phyloP scores from a whole-genome alignment of 2,888 invertebrate genomes.

The Beris chalybata region DNA sequence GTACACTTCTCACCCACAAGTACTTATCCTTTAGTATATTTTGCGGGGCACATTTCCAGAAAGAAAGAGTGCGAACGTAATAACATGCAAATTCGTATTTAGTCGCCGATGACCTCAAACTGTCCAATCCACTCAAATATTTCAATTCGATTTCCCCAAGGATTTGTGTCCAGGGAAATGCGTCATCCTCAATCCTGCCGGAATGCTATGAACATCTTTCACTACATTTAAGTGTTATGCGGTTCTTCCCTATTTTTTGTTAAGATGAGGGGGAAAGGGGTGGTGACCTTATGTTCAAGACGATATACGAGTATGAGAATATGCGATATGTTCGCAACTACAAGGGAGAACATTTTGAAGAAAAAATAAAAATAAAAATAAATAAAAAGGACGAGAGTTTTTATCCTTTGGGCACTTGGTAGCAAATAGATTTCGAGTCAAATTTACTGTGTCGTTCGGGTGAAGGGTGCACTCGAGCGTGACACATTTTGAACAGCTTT shows the following conservation, averaged over 20 bases:
- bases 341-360: no score
- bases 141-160: conserved; percentile 43
- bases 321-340: no score
- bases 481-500: conserved; percentile 13
- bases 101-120: conserved; percentile 42
- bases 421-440: conserved; percentile 30
- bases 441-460: conserved; percentile 26
- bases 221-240: conserved; percentile 16
- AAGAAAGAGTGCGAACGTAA: conserved; percentile 13
- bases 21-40: no score
- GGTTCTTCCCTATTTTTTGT: not conserved
- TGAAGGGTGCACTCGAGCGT: conserved; percentile 22
- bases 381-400: not conserved
- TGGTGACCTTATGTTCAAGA: no score
- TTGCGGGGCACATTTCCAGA: no score
- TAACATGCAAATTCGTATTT: conserved; percentile 42
- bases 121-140: conserved; percentile 43
- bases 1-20: no score
- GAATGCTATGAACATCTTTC: conserved; percentile 12
- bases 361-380: no score
- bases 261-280: no score
- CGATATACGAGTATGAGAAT: no score
- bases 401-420: conserved; percentile 26
- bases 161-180: conserved; percentile 38
- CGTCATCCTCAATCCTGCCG: conserved; percentile 22